Evolutionary conservation across 2,113 vertebrate species (phyloP), one percentile per base, ranked within the genome.

Genomic region (Pangasianodon hypophthalmus): DNA sequence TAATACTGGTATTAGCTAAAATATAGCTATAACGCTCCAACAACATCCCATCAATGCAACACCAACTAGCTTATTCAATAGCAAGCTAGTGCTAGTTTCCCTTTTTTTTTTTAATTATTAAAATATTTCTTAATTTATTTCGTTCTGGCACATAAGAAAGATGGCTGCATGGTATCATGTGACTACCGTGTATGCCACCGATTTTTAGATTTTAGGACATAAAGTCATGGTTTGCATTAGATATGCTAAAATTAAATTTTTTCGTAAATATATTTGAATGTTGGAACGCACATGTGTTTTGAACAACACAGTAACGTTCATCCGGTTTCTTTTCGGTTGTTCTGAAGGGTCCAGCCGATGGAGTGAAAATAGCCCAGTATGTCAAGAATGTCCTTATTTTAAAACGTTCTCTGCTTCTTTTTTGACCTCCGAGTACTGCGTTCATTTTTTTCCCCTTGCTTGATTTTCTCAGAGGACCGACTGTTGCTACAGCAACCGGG

Each of bases 401-500:
- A 84, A 82, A 85, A 64, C 50, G 41, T 64, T 73, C 69, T 24
- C 52, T 87, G 87, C 5, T 73, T 81, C 85, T 81, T 29, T 10
- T 41, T 71, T 41, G 8, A 67, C 37, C 62, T 77, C 84, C 26
- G 79, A 80, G 58, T 90, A 85, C 24, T 67, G 54, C 73, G 21
- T 90, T 62, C 32, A 50, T 87, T 84, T 87, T 88, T 88, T 56
- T 82, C 14, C 19, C 1, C 52, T 84, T 19, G 11, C 71, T 50
- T 26, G 19, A 52, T 81, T 58, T 58, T 81, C 26, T 77, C 32
- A 41, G 50, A 44, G 87, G 86, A 64, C 89, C 19, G 0, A 67
- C 88, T 41, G 86, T 90, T 92, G 69, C 90, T 46, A 41, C 80
- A 77, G 79, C 77, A 92, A 93, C 92, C 54, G 44, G 48, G 85